phyloP scores from a whole-genome alignment of 2,113 vertebrate genomes.

The Myrmecobius fasciatus region DNA sequence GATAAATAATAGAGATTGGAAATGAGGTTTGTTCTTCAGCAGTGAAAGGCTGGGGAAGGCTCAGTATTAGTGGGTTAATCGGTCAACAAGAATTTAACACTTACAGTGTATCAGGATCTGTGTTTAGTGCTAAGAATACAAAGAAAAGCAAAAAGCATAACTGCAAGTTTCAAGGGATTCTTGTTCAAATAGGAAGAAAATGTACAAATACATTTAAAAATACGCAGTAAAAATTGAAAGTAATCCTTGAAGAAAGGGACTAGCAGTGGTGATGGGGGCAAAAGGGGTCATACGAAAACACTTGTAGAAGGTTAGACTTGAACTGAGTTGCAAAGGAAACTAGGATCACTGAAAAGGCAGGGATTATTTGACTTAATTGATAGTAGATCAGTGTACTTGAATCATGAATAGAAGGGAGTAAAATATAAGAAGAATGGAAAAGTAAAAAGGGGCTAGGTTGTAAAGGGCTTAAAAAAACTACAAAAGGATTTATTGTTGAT shows the following conservation, averaged over 20 bases:
- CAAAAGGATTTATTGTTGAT: neutral
- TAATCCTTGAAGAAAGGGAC: neutral
- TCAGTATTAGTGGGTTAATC: neutral
- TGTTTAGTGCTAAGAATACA: neutral
- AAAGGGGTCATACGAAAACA: rapidly evolving
- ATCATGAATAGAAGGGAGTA: neutral
- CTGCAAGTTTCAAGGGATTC: neutral
- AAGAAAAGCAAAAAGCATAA: neutral
- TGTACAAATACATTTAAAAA: neutral
- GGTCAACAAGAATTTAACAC: neutral
- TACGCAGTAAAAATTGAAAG: neutral
- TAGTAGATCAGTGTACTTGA: neutral
- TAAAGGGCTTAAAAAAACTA: neutral
- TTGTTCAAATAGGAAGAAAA: neutral
- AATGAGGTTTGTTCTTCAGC: neutral
- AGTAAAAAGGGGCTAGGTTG: neutral
- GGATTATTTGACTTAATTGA: neutral
- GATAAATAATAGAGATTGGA: neutral
- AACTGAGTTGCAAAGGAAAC: neutral
- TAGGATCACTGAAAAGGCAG: neutral
- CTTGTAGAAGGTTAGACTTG: neutral
- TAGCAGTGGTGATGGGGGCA: neutral
- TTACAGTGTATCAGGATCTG: neutral
- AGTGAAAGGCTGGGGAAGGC: neutral
- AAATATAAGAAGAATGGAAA: neutral